Conservation (phyloP, 2,888 invertebrate species). For the Masnerella sp. region DNA sequence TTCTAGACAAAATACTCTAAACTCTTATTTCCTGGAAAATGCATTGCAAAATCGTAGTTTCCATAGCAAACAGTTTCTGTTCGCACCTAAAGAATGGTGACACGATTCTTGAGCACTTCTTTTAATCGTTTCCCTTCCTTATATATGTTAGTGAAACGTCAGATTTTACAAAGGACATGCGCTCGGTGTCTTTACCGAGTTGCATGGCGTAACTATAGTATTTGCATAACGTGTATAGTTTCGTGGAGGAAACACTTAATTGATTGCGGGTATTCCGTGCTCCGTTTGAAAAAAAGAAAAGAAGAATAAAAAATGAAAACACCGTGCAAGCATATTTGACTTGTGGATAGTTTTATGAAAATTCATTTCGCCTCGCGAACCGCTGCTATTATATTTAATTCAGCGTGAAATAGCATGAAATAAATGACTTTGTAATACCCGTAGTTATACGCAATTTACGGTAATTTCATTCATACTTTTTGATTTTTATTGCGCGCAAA, state of each 20-base stretch:
- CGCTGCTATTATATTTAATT: slow-evolving; percentile 30
- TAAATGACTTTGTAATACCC: slow-evolving; percentile 26
- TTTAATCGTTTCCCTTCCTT: slow-evolving; percentile 48
- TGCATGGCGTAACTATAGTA: slow-evolving; percentile 23
- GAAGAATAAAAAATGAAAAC: background rate
- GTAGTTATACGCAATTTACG: slow-evolving; percentile 9
- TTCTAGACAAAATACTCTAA: background rate
- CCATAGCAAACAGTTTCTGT: background rate
- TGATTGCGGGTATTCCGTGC: slow-evolving; percentile 30
- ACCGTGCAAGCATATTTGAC: background rate
- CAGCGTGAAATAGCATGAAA: slow-evolving; percentile 49
- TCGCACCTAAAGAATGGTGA: slow-evolving; percentile 15
- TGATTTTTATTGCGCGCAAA: too few species aligned
- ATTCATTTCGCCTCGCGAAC: slow-evolving; percentile 26
- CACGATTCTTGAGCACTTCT: slow-evolving; percentile 37
- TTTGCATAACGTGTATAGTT: slow-evolving; percentile 42
- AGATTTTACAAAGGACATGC: slow-evolving; percentile 38
- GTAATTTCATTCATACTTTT: slow-evolving; percentile 16
- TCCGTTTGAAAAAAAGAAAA: background rate
- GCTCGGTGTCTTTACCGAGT: slow-evolving; percentile 10
- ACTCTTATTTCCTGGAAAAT: background rate
- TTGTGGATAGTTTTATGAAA: slow-evolving; percentile 24
- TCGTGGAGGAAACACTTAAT: slow-evolving; percentile 33
- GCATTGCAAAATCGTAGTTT: background rate
- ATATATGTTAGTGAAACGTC: slow-evolving; percentile 48